These are phyloP conservation scores for Oligia latruncula DNA, from an alignment of 2,888 invertebrate genomes.

Conservation along the genomic window DNA sequence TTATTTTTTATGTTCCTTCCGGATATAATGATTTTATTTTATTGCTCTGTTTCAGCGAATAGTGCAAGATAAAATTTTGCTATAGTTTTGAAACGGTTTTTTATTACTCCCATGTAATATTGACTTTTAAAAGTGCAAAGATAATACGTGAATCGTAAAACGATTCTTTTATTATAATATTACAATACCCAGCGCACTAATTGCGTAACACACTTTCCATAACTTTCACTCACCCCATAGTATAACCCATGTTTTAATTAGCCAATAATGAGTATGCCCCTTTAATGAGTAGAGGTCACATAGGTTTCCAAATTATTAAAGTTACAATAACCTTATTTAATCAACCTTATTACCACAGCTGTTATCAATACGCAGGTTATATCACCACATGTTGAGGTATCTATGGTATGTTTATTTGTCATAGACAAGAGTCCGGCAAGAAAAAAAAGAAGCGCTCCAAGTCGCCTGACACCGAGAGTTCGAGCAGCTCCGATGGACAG, in stretches of 20 bases:
- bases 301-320: neutral
- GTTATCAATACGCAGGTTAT: conserved; percentile 28
- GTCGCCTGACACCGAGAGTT: conserved; percentile 88
- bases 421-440: conserved; percentile 85
- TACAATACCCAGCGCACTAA: neutral
- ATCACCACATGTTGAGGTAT: conserved; percentile 16
- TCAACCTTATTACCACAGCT: conserved; percentile 25
- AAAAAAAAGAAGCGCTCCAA: conserved; percentile 91
- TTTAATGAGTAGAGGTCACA: neutral
- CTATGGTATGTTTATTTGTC: conserved; percentile 42
- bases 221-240: neutral
- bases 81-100: neutral
- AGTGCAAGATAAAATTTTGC: neutral
- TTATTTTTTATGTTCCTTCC: conserved; percentile 11
- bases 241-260: neutral
- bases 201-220: neutral
- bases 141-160: neutral
- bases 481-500: conserved; percentile 85
- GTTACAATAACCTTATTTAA: neutral
- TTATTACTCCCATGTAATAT: neutral
- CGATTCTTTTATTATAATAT: neutral
- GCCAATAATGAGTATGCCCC: neutral
- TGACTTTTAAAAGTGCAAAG: neutral
- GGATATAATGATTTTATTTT: conserved; percentile 10
- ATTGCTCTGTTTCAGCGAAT: conserved; percentile 26